A percentile compares a stretch with the other conserved stretches of the same genome.
Evolutionary conservation across 2,797 vertebrate genomes (phyloP).

Genomic region (Pipistrellus pygmaeus): DNA sequence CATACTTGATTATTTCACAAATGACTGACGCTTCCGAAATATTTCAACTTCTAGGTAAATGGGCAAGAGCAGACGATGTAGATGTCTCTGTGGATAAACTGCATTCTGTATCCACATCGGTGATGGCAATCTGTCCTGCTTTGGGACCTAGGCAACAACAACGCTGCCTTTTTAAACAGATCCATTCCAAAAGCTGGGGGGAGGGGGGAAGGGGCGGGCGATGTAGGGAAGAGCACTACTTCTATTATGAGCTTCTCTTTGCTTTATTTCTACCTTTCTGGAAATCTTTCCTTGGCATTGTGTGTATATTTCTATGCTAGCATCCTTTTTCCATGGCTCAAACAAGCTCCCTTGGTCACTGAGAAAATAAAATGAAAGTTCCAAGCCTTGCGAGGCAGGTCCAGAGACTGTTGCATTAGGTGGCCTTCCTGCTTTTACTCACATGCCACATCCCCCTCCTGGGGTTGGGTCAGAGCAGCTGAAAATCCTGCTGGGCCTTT

Average conservation of each 20-base stretch:
- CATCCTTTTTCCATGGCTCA: conserved; percentile 24
- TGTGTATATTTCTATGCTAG: conserved; percentile 30
- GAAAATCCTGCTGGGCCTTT: conserved; percentile 29
- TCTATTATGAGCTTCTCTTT: background rate
- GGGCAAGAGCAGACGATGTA: background rate
- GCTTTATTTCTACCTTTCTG: background rate
- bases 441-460: background rate
- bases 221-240: background rate
- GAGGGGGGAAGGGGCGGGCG: too few species aligned
- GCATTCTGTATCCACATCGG: background rate
- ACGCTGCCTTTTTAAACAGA: background rate
- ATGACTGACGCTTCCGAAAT: background rate
- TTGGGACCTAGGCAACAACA: background rate
- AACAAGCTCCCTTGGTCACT: conserved; percentile 46
- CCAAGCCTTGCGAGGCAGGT: background rate
- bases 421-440: background rate
- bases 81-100: background rate
- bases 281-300: background rate
- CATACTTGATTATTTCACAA: background rate
- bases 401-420: background rate
- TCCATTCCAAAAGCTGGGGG: background rate
- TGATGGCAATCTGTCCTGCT: background rate
- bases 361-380: conserved; percentile 52
- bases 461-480: background rate
- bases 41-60: background rate